Evolutionary conservation across 2,797 vertebrate species (phyloP).

Genomic region (Tachyglossus aculeatus): DNA sequence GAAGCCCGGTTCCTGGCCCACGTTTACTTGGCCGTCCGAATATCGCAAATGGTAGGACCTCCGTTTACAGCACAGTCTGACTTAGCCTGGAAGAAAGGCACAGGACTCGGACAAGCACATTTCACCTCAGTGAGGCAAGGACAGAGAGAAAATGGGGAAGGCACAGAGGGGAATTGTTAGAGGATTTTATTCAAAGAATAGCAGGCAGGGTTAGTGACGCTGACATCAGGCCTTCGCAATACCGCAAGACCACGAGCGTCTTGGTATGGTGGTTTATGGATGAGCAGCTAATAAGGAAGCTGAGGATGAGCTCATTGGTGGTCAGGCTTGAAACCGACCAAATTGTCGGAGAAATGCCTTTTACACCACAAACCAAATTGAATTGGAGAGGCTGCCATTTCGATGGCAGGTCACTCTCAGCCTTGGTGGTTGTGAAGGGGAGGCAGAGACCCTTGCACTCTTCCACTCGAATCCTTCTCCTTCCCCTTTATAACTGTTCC

Average conservation of each 20-base stretch:
- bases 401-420: too few species aligned
- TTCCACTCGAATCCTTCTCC: too few species aligned
- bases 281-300: background rate
- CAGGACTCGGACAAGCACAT: background rate
- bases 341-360: background rate
- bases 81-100: background rate
- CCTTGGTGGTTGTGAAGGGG: too few species aligned
- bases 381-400: background rate
- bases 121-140: background rate
- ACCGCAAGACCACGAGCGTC: background rate
- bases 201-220: background rate
- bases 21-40: background rate
- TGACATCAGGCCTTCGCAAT: background rate
- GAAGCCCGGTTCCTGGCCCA: conserved; percentile 27
- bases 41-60: background rate
- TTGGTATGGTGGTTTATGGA: background rate
- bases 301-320: background rate
- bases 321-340: background rate
- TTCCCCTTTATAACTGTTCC: too few species aligned
- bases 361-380: background rate
- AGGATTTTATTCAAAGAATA: background rate
- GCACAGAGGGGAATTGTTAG: background rate
- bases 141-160: background rate
- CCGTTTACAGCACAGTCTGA: background rate
- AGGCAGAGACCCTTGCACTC: too few species aligned